Conservation (phyloP, 1,140 invertebrate species). For the Asbolus verrucosus region DNA sequence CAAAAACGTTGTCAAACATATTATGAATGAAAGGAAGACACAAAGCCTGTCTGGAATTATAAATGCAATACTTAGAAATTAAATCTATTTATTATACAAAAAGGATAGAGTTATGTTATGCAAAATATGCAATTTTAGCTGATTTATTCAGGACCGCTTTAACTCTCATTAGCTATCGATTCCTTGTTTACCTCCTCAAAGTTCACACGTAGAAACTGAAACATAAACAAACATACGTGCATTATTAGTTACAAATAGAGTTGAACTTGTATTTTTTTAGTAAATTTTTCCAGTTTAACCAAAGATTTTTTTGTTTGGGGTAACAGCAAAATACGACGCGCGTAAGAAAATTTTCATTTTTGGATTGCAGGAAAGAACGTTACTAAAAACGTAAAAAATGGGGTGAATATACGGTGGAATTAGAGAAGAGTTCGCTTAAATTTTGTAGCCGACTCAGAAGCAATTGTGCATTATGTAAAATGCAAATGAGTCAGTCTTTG, state of each 20-base stretch:
- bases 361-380: background rate
- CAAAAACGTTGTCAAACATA: slow-evolving; percentile 37
- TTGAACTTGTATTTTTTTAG: no score
- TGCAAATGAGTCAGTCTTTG: slow-evolving; percentile 36
- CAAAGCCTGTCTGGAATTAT: slow-evolving; percentile 37
- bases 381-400: background rate
- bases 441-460: no score
- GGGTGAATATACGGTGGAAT: no score
- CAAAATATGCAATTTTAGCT: slow-evolving; percentile 26
- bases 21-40: slow-evolving; percentile 36
- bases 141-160: no score
- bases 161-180: slow-evolving; percentile 28
- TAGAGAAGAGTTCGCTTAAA: no score
- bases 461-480: slow-evolving; percentile 29
- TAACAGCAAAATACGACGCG: slow-evolving; percentile 12
- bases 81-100: slow-evolving; percentile 20
- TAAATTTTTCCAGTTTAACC: no score
- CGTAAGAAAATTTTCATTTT: background rate
- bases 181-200: slow-evolving; percentile 32
- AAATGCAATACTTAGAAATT: slow-evolving; percentile 38
- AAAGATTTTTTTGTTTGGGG: background rate
- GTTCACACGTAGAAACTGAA: no score
- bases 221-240: slow-evolving; percentile 22
- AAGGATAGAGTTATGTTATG: slow-evolving; percentile 6
- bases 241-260: no score